Conservation (phyloP, 2,797 vertebrate species). For the Lutra lutra region DNA sequence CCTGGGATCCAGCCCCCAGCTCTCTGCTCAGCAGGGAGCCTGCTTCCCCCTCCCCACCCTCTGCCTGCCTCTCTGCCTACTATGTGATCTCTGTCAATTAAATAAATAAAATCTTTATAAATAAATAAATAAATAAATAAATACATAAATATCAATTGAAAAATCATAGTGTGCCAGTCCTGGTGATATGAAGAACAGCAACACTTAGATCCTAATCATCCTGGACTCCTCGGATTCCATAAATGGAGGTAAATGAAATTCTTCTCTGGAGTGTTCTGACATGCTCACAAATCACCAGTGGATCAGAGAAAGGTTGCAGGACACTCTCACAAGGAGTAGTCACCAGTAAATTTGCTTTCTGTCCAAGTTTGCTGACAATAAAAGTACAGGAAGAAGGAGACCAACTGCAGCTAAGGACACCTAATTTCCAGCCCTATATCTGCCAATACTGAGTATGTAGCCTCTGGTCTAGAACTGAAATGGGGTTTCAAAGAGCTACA, state of each 20-base stretch:
- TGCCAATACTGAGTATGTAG: background rate
- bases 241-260: background rate
- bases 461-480: background rate
- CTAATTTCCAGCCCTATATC: background rate
- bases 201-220: background rate
- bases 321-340: background rate
- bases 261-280: background rate
- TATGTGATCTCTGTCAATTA: no score
- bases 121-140: background rate
- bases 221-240: background rate
- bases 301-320: background rate
- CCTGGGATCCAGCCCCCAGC: no score
- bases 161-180: background rate
- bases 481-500: background rate
- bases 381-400: background rate
- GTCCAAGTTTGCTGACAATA: background rate
- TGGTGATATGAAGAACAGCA: background rate
- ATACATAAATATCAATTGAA: background rate
- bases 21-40: no score
- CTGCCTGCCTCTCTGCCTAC: no score
- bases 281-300: background rate
- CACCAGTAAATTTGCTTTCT: background rate
- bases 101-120: no score
- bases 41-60: no score
- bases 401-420: background rate